A percentile compares a stretch with the other conserved stretches of the same genome.
Evolutionary conservation across 2,113 vertebrate genomes (phyloP).

Genomic region (Amazona guildingii): DNA sequence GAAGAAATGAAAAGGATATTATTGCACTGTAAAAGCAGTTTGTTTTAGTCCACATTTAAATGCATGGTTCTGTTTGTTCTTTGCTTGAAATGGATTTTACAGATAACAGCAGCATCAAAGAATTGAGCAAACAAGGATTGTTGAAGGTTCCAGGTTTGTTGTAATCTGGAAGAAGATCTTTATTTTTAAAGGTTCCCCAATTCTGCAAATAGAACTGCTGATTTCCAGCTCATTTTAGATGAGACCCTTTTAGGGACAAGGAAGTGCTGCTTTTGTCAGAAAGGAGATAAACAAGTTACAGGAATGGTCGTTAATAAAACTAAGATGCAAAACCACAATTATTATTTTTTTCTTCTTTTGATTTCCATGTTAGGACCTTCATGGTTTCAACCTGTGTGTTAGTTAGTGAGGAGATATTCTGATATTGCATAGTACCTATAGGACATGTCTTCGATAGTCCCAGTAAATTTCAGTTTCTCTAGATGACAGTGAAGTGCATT

Average conservation of each 20-base stretch:
- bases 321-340: not conserved
- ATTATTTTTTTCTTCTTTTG: not conserved
- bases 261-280: not conserved
- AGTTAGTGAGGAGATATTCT: not conserved
- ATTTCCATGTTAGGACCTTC: not conserved
- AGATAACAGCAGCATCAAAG: not conserved
- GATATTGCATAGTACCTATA: not conserved
- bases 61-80: not conserved
- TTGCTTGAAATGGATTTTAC: not conserved
- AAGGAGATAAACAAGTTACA: not conserved
- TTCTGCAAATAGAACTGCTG: not conserved
- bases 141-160: not conserved
- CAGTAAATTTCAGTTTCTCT: not conserved
- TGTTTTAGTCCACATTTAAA: not conserved
- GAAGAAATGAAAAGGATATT: not conserved
- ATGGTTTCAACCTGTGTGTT: not conserved
- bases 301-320: not conserved
- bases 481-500: not conserved
- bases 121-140: not conserved
- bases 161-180: not conserved
- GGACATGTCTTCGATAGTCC: not conserved
- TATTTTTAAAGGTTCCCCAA: not conserved
- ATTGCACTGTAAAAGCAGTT: not conserved
- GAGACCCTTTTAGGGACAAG: not conserved
- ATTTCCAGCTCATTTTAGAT: not conserved